phyloP scores from a whole-genome alignment of 2,888 invertebrate species.

The Lithosia quadra region DNA sequence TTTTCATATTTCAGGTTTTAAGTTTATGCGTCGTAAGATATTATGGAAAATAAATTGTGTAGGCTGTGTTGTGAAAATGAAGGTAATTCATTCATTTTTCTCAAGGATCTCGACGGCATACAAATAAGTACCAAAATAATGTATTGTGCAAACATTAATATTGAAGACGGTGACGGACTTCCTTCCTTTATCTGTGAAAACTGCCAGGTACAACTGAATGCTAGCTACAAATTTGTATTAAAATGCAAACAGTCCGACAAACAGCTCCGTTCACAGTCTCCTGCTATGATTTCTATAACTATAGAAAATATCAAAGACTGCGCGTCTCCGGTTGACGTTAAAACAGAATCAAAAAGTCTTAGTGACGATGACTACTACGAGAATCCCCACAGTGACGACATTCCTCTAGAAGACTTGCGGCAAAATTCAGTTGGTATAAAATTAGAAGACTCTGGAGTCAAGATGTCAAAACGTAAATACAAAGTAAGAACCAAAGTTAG shows the following conservation, averaged over 20 bases:
- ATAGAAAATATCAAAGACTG: constrained; percentile 20
- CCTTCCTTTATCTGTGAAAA: constrained; percentile 63
- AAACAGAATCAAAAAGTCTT: constrained; percentile 53
- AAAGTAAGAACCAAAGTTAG: constrained; percentile 52
- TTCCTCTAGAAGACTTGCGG: constrained; percentile 30
- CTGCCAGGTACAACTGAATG: constrained; percentile 63
- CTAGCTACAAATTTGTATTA: constrained; percentile 65
- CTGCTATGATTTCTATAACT: background rate
- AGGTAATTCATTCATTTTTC: constrained; percentile 62
- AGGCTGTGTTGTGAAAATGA: constrained; percentile 67
- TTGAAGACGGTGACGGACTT: constrained; percentile 66
- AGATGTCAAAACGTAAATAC: constrained; percentile 37
- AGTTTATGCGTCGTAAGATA: background rate
- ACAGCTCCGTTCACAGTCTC: constrained; percentile 54
- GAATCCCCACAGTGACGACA: constrained; percentile 38
- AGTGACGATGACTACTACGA: constrained; percentile 43
- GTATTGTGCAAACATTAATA: constrained; percentile 62
- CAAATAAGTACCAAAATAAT: constrained; percentile 62
- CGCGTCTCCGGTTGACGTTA: constrained; percentile 58
- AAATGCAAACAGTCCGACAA: constrained; percentile 72
- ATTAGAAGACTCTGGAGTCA: constrained; percentile 23
- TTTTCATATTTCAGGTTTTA: no score
- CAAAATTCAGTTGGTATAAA: constrained; percentile 25
- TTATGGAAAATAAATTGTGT: constrained; percentile 65
- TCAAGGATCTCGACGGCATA: constrained; percentile 41